Base-by-base conservation (phyloP, 2,797 vertebrate species). In the Paramormyrops hopkinsi region DNA sequence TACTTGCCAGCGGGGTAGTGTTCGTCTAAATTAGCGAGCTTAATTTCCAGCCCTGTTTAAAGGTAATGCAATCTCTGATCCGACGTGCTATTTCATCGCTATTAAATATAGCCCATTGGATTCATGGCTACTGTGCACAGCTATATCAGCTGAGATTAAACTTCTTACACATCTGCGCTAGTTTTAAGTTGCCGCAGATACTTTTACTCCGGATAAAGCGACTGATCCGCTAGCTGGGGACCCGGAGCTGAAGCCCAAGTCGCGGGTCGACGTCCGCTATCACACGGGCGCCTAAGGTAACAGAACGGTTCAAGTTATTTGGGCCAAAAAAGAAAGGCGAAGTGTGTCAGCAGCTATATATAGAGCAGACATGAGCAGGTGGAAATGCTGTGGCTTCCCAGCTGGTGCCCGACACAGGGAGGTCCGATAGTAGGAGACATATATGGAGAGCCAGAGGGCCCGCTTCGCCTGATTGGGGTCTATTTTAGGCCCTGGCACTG, bases 401-500 rank as follows among this genome's bases (percentile, higher is more conserved):
- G 90, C 56, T 86, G 88, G 82, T 48, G 87, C 59, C 90, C 79
- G 88, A 89, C 89, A 89, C 88, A 86, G 89, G 54, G 88, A 82
- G 88, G 89, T 62, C 89, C 83, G 89, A 94, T 92, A 88, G 92
- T 90, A 53, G 94, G 94, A 92, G 94, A 97, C 97, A 96, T 96
- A 97, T 96, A 97, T 97, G 97, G 97, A 94, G 94, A 90, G 92
- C 91, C 0, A 90, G 89, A 88, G 93, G 53, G 94, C 93, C 92
- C 93, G 92, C 88, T 91, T 94, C 93, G 93, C 92, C 90, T 76
- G 92, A 94, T 92, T 93, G 92, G 90, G 89, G 94, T 96, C 97
- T 99, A 99, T 99, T 99, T 97, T 85, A 95, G 96, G 95, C 82
- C 19, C 87, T 94, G 95, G 93, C 91, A 93, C 95, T 95, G 96